Conservation (phyloP, 2,113 vertebrate species). For the Smithornis capensis region DNA sequence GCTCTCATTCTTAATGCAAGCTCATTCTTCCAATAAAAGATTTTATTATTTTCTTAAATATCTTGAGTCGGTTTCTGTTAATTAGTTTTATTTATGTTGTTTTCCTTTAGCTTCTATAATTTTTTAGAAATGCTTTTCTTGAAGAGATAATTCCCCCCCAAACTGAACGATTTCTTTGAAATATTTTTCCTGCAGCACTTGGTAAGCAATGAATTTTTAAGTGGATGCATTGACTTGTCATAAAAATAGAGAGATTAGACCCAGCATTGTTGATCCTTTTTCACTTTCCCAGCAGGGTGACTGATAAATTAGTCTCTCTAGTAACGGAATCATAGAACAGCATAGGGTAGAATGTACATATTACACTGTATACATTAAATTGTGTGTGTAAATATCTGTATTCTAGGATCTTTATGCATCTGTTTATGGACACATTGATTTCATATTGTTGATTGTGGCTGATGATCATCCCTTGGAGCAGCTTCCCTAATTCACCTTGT, state of each 20-base stretch:
- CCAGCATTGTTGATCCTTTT: background rate
- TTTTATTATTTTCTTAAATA: background rate
- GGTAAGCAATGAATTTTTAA: background rate
- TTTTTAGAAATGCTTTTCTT: background rate
- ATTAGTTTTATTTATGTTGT: background rate
- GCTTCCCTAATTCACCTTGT: background rate
- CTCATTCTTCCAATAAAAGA: background rate
- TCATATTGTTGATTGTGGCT: background rate
- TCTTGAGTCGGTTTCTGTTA: background rate
- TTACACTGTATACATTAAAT: background rate
- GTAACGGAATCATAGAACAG: background rate
- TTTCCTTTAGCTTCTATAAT: background rate
- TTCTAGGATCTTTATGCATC: background rate
- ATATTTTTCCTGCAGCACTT: background rate
- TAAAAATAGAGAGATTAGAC: background rate
- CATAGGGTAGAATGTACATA: background rate
- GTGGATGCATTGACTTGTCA: background rate
- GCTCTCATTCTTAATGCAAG: background rate
- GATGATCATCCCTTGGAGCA: background rate
- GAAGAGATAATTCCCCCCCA: background rate
- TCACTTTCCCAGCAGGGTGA: background rate
- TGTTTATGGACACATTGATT: background rate
- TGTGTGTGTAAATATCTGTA: background rate
- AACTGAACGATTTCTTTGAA: background rate
- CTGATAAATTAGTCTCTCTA: background rate